These are phyloP conservation scores for Zeugodacus cucurbitae DNA, from an alignment of 1,140 invertebrate species.

Conservation along the genomic window DNA sequence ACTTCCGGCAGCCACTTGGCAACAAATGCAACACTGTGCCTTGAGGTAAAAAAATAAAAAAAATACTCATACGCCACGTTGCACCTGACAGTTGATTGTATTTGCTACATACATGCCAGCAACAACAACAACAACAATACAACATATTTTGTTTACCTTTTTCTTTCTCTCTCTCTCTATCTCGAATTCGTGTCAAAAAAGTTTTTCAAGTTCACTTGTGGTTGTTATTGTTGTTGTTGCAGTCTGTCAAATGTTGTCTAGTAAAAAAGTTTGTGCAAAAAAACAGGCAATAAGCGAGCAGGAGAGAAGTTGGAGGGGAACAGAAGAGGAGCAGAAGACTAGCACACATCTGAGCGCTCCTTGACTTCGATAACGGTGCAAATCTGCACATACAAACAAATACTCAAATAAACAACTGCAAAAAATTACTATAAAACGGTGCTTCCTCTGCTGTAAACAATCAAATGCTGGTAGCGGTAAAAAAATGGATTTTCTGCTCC, in stretches of 20 bases:
- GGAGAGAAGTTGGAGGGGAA: too few relatives aligned
- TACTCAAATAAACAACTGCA: not conserved
- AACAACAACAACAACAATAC: not conserved
- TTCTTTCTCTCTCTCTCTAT: too few relatives aligned
- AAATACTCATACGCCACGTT: not conserved
- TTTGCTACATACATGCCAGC: not conserved
- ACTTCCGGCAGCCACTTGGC: not conserved
- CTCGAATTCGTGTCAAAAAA: not conserved
- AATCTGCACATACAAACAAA: too few relatives aligned
- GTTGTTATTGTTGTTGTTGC: not conserved
- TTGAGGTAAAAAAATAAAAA: not conserved
- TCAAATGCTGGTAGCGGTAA: not conserved
- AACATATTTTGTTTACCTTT: not conserved
- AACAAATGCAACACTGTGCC: not conserved
- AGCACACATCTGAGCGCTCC: not conserved
- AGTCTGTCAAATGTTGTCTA: not conserved
- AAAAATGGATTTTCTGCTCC: not conserved
- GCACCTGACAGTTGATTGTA: not conserved
- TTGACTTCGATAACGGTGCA: not conserved
- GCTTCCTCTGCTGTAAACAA: not conserved
- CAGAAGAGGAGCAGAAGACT: too few relatives aligned
- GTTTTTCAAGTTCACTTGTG: not conserved
- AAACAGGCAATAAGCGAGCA: not conserved
- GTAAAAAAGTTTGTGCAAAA: not conserved
- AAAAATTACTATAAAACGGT: not conserved